Evolutionary conservation across 2,113 vertebrate genomes (phyloP), one percentile per base, ranked within the genome.

Genomic region (Esox niger): DNA sequence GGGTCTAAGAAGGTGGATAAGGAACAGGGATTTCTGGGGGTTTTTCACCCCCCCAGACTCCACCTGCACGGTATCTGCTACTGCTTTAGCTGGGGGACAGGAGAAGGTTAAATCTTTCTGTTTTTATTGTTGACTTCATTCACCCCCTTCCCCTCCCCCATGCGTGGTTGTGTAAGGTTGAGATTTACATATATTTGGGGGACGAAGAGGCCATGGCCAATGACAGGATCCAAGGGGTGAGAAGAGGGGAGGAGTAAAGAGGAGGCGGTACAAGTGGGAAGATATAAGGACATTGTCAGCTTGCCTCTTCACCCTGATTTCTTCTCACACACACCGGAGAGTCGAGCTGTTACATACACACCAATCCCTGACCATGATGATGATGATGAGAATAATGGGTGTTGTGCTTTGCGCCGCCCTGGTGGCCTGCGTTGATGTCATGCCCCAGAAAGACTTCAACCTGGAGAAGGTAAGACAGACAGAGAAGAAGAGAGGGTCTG

Each of bases 401-500:
- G 66, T 67, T 33, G 65, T 91, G 13, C 71, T 82, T 0, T 80
- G 86, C 3, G 15, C 38, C n/a, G 57, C 57, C 0, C 64, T 89
- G 69, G 78, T 52, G 0, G 82, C 57, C 0, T 82, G 64, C 13
- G 80, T 86, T 0, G 52, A 68, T 0, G n/a, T 89, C 1, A 5
- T 75, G 0, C 79, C 88, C 0, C 79, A 90, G 2, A n/a, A 55
- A 0, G 82, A 88, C 82, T 96, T 97, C 69, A 83, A 89, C 35
- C 75, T 88, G 69, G 76, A 91, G 10, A 82, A 92, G 92, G 95
- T 97, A 76, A 87, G 76, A 68, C 68, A 57, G 23, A 17, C 17
- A 32, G 26, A 38, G n/a, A 26, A 26, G 33, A 23, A 32, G 13
- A 21, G 6, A n/a, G 6, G 17, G 38, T 8, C 0, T 38, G 33